A percentile compares a stretch with the other conserved stretches of the same genome.
Conservation (phyloP, 2,797 vertebrate species). For the Leptoclinus maculatus region DNA sequence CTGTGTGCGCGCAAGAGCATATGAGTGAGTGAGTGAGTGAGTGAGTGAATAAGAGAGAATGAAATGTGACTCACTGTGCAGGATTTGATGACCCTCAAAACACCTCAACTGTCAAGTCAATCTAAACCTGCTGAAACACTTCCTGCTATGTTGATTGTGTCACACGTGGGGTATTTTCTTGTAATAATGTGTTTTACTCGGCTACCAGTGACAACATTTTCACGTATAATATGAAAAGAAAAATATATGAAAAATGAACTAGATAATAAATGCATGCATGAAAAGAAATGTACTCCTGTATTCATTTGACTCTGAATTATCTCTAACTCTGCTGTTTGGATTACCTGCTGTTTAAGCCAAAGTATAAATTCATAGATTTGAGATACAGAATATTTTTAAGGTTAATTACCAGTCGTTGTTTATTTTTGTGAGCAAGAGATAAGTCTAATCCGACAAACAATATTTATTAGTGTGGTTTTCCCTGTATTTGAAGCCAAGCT, state of each 20-base stretch:
- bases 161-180: conserved; percentile 20
- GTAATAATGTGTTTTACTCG: conserved; percentile 45
- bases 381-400: not conserved
- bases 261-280: conserved; percentile 70
- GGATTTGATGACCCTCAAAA: conserved; percentile 10
- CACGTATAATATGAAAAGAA: conserved; percentile 58
- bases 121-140: conserved; percentile 30
- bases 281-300: conserved; percentile 43
- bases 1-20: conserved; percentile 1
- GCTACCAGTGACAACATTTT: conserved; percentile 43
- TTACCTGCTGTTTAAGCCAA: not conserved
- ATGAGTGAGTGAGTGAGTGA: not conserved
- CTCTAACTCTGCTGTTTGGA: not conserved
- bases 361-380: not conserved
- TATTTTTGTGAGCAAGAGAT: not conserved
- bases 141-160: conserved; percentile 22
- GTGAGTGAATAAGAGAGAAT: conserved; percentile 21
- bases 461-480: not conserved
- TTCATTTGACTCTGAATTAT: conserved; percentile 8
- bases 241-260: conserved; percentile 18
- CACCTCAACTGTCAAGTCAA: conserved; percentile 25
- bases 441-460: not conserved
- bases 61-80: conserved; percentile 31
- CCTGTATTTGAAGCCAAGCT: not conserved
- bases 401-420: not conserved